Evolutionary conservation across 2,888 invertebrate species (phyloP).

Genomic region (Phlogophora meticulosa): DNA sequence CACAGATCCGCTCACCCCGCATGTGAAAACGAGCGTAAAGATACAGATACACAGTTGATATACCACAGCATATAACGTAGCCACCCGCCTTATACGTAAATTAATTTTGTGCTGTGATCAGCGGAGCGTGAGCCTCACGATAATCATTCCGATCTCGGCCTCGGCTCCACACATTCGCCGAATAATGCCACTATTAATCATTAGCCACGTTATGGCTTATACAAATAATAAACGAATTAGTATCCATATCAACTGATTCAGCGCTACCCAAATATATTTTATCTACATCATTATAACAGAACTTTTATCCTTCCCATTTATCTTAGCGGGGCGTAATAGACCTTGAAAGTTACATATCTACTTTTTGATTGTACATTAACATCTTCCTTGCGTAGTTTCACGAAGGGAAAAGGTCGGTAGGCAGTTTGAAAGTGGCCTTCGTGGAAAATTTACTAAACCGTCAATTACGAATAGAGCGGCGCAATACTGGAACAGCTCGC

Average conservation of each 20-base stretch:
- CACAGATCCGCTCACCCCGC: conserved; percentile 47
- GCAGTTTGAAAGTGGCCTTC: conserved; percentile 42
- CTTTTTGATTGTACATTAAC: conserved; percentile 57
- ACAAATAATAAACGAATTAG: conserved; percentile 65
- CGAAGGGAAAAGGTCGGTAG: conserved; percentile 40
- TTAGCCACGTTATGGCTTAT: conserved; percentile 60
- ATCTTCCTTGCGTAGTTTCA: conserved; percentile 44
- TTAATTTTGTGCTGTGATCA: conserved; percentile 87
- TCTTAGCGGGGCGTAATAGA: conserved; percentile 52
- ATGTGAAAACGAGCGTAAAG: conserved; percentile 58
- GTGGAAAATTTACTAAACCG: conserved; percentile 56
- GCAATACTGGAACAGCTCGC: conserved; percentile 55
- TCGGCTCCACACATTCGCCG: conserved; percentile 73
- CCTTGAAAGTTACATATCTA: conserved; percentile 58
- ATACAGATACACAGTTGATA: conserved; percentile 56
- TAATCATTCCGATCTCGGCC: conserved; percentile 84
- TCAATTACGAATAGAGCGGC: conserved; percentile 60
- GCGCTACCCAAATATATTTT: conserved; percentile 50
- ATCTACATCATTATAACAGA: conserved; percentile 54
- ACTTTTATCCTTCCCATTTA: conserved; percentile 57
- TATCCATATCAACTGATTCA: conserved; percentile 61
- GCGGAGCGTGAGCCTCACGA: conserved; percentile 82
- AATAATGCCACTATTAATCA: conserved; percentile 83
- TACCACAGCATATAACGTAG: conserved; percentile 52
- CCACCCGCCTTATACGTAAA: conserved; percentile 79